Conservation (phyloP, 2,113 vertebrate genomes). For the Hepsetus odoe region DNA sequence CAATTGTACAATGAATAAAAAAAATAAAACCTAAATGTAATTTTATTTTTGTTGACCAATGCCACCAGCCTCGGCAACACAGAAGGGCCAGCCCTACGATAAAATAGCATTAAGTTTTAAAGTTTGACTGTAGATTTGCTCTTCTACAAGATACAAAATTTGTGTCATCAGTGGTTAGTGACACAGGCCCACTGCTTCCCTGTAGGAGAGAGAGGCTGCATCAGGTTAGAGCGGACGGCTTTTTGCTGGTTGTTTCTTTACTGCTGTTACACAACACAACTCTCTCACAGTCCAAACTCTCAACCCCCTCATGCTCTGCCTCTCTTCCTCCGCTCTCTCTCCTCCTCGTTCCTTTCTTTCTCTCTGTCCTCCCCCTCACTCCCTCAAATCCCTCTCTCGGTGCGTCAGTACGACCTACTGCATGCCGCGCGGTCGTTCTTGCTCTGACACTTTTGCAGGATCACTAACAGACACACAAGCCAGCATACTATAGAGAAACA, state of each 20-base stretch:
- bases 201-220: background rate
- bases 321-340: slow-evolving; percentile 20
- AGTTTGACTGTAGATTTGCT: background rate
- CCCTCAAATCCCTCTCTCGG: slow-evolving; percentile 34
- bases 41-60: no score
- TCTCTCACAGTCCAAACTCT: slow-evolving; percentile 41
- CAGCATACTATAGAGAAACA: background rate
- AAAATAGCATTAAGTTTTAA: no score
- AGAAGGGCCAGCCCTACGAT: no score
- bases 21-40: no score
- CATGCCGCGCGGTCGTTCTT: background rate
- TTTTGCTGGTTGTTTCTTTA: slow-evolving; percentile 13
- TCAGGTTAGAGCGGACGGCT: slow-evolving; percentile 3
- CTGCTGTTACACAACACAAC: slow-evolving; percentile 48
- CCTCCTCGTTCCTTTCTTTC: slow-evolving; percentile 46
- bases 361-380: slow-evolving; percentile 28
- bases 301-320: slow-evolving; percentile 40
- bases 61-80: no score
- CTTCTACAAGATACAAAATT: no score
- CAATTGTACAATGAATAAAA: background rate
- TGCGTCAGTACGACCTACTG: slow-evolving; percentile 40
- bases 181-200: background rate
- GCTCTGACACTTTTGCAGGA: background rate
- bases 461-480: slow-evolving; percentile 11
- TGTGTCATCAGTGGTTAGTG: background rate